A percentile compares a stretch with the other conserved stretches of the same genome.
phyloP scores from a whole-genome alignment of 1,140 invertebrate genomes.

The Apocrypta bakeri region DNA sequence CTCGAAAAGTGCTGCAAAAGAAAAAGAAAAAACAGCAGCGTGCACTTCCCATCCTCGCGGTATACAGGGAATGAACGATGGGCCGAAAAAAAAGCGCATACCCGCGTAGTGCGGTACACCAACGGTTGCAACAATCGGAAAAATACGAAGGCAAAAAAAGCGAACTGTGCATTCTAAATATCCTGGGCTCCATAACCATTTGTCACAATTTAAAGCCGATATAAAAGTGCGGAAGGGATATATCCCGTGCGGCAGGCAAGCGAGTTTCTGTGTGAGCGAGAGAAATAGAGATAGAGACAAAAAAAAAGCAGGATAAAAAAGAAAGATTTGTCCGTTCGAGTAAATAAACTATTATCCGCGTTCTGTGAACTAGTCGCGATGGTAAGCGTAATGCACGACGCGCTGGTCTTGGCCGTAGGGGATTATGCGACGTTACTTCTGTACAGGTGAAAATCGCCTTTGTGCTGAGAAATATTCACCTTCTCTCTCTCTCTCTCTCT shows the following conservation, averaged over 20 bases:
- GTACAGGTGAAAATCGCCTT: slow-evolving; percentile 40
- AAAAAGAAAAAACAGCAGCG: slow-evolving; percentile 2
- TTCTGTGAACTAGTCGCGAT: background rate
- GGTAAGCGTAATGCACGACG: slow-evolving; percentile 28
- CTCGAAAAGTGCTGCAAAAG: background rate
- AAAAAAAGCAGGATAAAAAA: slow-evolving; percentile 1
- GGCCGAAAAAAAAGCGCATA: background rate
- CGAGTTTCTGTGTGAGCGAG: background rate
- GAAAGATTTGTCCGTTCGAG: background rate
- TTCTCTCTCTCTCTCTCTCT: background rate
- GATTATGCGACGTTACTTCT: background rate
- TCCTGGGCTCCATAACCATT: slow-evolving; percentile 36
- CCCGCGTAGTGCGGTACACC: background rate
- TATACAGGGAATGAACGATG: background rate
- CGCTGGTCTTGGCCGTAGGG: background rate
- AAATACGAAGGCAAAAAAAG: slow-evolving; percentile 7
- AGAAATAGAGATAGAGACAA: background rate
- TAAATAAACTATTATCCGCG: slow-evolving; percentile 45
- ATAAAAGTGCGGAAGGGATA: slow-evolving; percentile 24
- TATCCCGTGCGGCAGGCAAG: background rate
- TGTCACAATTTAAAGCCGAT: slow-evolving; percentile 47
- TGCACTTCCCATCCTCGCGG: slow-evolving; percentile 7
- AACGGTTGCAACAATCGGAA: slow-evolving; percentile 8
- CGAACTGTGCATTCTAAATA: slow-evolving; percentile 28
- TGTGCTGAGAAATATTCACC: slow-evolving; percentile 31